Percentiles rank a stretch among this genome's conserved stretches.
These are phyloP conservation scores for Chloroclystis v-ata DNA, from an alignment of 2,888 invertebrate species.

Conservation along the genomic window DNA sequence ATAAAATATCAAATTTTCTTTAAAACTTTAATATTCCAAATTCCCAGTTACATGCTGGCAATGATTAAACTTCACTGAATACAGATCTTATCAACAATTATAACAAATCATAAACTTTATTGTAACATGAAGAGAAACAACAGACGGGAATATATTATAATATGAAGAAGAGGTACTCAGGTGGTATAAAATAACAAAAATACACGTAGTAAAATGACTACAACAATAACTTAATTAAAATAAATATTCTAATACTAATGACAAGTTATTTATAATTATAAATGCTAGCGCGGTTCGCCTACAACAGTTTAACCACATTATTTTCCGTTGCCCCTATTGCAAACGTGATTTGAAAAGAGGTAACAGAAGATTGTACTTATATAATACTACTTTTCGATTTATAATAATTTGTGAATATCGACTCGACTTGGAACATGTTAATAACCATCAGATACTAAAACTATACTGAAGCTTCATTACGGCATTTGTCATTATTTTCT, in stretches of 20 bases:
- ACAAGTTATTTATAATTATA: slow-evolving; percentile 75
- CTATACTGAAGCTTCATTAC: slow-evolving; percentile 44
- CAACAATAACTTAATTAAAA: slow-evolving; percentile 62
- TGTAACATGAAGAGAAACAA: slow-evolving; percentile 35
- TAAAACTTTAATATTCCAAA: slow-evolving; percentile 45
- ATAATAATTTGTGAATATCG: slow-evolving; percentile 41
- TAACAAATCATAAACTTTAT: slow-evolving; percentile 46
- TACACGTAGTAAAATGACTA: slow-evolving; percentile 63
- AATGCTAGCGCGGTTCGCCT: slow-evolving; percentile 72
- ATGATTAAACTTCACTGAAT: slow-evolving; percentile 22
- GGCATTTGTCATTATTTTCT: slow-evolving; percentile 35
- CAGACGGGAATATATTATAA: slow-evolving; percentile 40
- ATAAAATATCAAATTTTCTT: slow-evolving; percentile 33
- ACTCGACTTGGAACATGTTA: slow-evolving; percentile 29
- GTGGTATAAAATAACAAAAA: slow-evolving; percentile 70
- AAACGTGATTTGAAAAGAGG: slow-evolving; percentile 64
- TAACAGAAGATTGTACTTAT: slow-evolving; percentile 75
- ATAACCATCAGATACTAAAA: slow-evolving; percentile 35
- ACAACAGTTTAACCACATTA: slow-evolving; percentile 56
- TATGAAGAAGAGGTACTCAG: slow-evolving; percentile 74
- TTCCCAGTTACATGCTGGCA: slow-evolving; percentile 32
- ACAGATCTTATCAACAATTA: slow-evolving; percentile 23
- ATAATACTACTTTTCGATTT: slow-evolving; percentile 59
- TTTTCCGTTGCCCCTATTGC: slow-evolving; percentile 75
- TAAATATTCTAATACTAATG: slow-evolving; percentile 77